phyloP scores from a whole-genome alignment of 2,797 vertebrate species.

The Fringilla coelebs region DNA sequence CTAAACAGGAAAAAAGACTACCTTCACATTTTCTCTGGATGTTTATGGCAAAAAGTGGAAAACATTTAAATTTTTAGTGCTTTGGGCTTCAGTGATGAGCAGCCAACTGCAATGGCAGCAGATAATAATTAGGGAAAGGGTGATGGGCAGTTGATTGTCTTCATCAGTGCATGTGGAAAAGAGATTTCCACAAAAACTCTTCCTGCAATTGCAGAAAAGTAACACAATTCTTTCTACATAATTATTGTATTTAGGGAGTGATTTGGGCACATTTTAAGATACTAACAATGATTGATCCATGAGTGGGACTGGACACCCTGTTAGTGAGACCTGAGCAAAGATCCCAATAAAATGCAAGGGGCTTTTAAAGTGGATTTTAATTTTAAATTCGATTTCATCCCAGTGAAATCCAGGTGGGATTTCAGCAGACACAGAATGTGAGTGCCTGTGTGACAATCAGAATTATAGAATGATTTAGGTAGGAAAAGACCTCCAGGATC shows the following conservation, averaged over 20 bases:
- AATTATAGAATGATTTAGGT: background rate
- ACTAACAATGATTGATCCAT: accelerated
- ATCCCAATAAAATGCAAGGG: background rate
- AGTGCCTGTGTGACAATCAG: background rate
- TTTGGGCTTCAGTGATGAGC: background rate
- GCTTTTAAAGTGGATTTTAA: background rate
- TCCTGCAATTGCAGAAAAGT: background rate
- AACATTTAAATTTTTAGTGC: background rate
- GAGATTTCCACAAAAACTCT: background rate
- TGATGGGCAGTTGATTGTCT: accelerated
- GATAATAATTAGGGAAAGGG: background rate
- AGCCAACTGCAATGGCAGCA: background rate
- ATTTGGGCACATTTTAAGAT: background rate
- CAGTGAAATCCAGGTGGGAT: background rate
- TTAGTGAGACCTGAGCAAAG: background rate
- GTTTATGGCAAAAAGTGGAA: background rate
- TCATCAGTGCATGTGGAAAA: background rate
- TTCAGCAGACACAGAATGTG: background rate
- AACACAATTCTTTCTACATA: background rate
- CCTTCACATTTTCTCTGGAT: background rate
- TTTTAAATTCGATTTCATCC: background rate
- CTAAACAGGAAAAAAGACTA: background rate
- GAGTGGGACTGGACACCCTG: background rate
- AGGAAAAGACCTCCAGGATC: background rate
- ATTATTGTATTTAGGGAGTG: background rate